Conservation (phyloP, 2,888 invertebrate genomes). For the Ennomos quercinarius region DNA sequence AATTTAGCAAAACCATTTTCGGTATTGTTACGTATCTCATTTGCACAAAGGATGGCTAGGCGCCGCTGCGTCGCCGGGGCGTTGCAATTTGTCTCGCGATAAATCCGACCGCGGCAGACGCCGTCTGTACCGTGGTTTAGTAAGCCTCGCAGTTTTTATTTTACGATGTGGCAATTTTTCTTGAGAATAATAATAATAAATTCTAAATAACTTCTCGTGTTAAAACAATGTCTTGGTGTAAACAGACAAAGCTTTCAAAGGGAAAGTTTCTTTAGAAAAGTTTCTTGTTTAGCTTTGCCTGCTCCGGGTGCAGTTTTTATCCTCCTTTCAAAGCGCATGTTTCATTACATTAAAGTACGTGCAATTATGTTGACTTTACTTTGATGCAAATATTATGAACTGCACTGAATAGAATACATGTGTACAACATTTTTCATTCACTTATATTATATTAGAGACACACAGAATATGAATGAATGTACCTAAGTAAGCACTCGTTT, state of each 20-base stretch:
- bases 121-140: conserved; percentile 62
- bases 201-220: conserved; percentile 20
- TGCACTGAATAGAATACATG: neutral
- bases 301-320: conserved; percentile 1
- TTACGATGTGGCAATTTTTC: conserved; percentile 28
- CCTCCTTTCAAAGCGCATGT: neutral
- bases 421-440: no score
- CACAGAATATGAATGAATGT: no score
- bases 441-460: no score
- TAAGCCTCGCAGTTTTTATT: conserved; percentile 59
- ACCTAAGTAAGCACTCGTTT: no score
- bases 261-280: conserved; percentile 12
- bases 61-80: conserved; percentile 49
- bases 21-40: conserved; percentile 72
- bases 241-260: conserved; percentile 23
- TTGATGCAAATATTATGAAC: neutral
- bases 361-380: no score
- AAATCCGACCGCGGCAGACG: conserved; percentile 78
- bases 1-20: conserved; percentile 69
- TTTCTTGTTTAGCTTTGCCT: conserved; percentile 6
- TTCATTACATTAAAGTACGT: neutral
- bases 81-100: conserved; percentile 79
- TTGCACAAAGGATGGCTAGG: conserved; percentile 66
- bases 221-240: conserved; percentile 9
- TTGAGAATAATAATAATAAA: conserved; percentile 24